Conservation (phyloP, 2,113 vertebrate species). For the Gallinago jamesoni region DNA sequence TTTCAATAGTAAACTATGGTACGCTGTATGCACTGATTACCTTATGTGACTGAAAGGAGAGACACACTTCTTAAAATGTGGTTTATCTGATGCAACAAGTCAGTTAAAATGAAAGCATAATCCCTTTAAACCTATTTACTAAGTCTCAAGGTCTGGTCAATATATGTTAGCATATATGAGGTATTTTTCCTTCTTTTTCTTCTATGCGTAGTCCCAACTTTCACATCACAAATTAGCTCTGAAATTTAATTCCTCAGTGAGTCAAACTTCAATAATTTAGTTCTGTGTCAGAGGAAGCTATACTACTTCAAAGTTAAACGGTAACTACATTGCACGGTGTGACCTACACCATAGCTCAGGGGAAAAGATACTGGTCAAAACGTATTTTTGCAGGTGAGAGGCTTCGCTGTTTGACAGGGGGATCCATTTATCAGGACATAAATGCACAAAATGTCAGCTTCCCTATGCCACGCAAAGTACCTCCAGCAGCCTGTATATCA, state of each 20-base stretch:
- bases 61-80: neutral
- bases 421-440: conserved; percentile 23
- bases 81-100: neutral
- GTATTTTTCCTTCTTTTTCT: neutral
- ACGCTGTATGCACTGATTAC: neutral
- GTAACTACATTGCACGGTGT: neutral
- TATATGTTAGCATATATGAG: neutral
- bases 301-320: neutral
- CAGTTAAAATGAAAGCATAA: neutral
- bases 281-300: neutral
- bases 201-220: neutral
- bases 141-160: neutral
- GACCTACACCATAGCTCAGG: neutral
- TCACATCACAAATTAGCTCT: neutral
- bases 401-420: neutral
- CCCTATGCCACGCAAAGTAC: conserved; percentile 5
- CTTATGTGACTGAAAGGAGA: neutral
- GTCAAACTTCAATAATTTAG: conserved; percentile 33
- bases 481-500: conserved; percentile 38
- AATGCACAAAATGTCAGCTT: conserved; percentile 26
- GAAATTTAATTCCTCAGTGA: conserved; percentile 8
- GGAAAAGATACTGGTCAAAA: conserved; percentile 6
- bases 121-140: neutral
- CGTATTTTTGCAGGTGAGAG: neutral
- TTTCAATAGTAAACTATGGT: neutral